Evolutionary conservation across 2,113 vertebrate genomes (phyloP), one percentile per base, ranked within the genome.

Genomic region (Hippocampus zosterae): DNA sequence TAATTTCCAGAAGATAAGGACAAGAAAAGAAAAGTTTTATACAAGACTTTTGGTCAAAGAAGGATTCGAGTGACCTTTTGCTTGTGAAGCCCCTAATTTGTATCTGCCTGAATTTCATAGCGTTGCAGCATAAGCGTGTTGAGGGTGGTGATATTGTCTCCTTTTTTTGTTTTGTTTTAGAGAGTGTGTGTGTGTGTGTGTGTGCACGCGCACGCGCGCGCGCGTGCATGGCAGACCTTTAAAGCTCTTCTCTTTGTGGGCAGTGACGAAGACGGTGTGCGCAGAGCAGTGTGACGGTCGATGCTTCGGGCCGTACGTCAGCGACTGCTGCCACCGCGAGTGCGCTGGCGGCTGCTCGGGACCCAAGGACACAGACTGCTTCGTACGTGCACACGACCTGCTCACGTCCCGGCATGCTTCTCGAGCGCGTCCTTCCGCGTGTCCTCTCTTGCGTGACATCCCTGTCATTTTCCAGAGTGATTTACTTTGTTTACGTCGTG

Each of bases 311-410:
- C 95, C 96, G 23, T 98, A 95, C 21, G 94, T 99, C 88, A 99
- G 96, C 0, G 94, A 98, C 92, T 99, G 97, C 88, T 98, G 96
- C 84, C 96, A 99, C 74, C 92, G 96, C 1, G 96, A 98, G 80
- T 99, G 97, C 1, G 97, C 96, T 0, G 97, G 96, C 15, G 97
- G 97, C 81, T 99, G 97, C 78, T 94, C 91, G 0, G 97, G 96
- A 81, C 96, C 96, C 8, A 99, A 98, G 89, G 95, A 98, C 91
- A 98, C 95, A 0, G 96, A 99, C 79, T 99, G 97, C 91, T 99
- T 98, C 37, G 97, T 99, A 94, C 0, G 96, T 75, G 7, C 68
- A 69, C 44, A 25, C 16, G 19, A 50, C 68, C 71, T 29, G 15
- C 48, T 69, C 8, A 19, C 44, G 13, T 23, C 11, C 4, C 19